phyloP scores from a whole-genome alignment of 2,888 invertebrate species.

The Invenusta paracnida region DNA sequence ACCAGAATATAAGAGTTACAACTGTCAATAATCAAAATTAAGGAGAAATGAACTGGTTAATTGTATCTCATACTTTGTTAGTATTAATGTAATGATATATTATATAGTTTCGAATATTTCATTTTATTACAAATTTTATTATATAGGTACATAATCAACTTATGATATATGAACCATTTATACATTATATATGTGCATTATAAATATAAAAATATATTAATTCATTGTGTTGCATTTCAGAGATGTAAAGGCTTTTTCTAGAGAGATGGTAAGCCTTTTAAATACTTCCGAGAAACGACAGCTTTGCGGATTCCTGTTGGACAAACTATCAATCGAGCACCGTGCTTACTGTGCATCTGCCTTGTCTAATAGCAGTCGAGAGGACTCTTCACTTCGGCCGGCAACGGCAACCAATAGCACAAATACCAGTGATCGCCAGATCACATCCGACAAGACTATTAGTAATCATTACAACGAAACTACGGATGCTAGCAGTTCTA shows the following conservation, averaged over 20 bases:
- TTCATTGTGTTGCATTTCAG: no score
- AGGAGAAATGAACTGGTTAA: no score
- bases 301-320: constrained; percentile 56
- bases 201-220: no score
- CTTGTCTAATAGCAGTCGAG: constrained; percentile 43
- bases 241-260: constrained; percentile 52
- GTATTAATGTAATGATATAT: no score
- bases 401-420: not conserved
- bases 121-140: no score
- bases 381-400: constrained; percentile 6
- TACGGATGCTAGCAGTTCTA: not conserved
- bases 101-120: no score
- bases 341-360: constrained; percentile 53
- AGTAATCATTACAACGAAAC: constrained; percentile 20
- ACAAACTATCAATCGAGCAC: constrained; percentile 51
- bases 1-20: no score
- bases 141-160: no score
- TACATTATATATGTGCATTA: no score
- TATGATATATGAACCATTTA: no score
- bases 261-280: constrained; percentile 50
- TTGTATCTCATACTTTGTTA: no score
- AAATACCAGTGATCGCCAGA: not conserved
- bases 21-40: no score
- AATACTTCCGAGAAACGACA: constrained; percentile 57
- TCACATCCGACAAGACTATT: not conserved